Conservation (phyloP, 2,888 invertebrate genomes). For the Drosophila colorata region DNA sequence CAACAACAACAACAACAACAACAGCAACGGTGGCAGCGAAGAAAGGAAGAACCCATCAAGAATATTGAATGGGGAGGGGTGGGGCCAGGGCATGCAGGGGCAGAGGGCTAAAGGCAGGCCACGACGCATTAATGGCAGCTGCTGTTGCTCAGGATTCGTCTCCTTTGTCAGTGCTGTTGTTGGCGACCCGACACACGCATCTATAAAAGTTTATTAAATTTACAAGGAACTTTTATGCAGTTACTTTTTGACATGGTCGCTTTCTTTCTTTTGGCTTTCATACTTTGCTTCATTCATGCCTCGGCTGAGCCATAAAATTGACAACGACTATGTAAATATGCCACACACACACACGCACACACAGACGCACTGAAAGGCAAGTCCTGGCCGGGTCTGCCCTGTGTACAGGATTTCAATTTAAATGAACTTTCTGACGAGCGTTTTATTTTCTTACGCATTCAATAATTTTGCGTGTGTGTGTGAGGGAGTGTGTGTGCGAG, state of each 20-base stretch:
- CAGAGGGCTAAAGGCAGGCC: conserved; percentile 41
- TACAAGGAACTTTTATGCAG: conserved; percentile 79
- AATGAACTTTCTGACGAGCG: conserved; percentile 75
- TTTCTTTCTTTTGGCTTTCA: conserved; percentile 42
- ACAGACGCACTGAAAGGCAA: conserved; percentile 5
- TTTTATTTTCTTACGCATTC: conserved; percentile 75
- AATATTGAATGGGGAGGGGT: conserved; percentile 55
- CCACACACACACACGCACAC: conserved; percentile 26
- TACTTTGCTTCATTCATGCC: conserved; percentile 31
- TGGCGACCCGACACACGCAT: conserved; percentile 46
- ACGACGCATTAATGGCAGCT: conserved; percentile 75
- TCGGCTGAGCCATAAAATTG: conserved; percentile 70
- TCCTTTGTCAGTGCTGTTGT: conserved; percentile 35
- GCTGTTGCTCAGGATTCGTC: conserved; percentile 55
- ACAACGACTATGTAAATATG: conserved; percentile 78
- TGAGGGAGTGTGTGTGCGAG: conserved; percentile 19
- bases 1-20: conserved; percentile 36
- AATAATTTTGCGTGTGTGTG: conserved; percentile 60
- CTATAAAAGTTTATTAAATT: conserved; percentile 80
- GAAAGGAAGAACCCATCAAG: conserved; percentile 40
- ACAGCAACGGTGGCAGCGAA: conserved; percentile 12
- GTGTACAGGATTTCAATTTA: conserved; percentile 73
- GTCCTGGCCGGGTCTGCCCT: conserved; percentile 14
- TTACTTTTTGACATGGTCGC: conserved; percentile 75
- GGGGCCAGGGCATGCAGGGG: not conserved